These are phyloP conservation scores for Cantharis rustica DNA, from an alignment of 2,888 invertebrate species.

Conservation along the genomic window DNA sequence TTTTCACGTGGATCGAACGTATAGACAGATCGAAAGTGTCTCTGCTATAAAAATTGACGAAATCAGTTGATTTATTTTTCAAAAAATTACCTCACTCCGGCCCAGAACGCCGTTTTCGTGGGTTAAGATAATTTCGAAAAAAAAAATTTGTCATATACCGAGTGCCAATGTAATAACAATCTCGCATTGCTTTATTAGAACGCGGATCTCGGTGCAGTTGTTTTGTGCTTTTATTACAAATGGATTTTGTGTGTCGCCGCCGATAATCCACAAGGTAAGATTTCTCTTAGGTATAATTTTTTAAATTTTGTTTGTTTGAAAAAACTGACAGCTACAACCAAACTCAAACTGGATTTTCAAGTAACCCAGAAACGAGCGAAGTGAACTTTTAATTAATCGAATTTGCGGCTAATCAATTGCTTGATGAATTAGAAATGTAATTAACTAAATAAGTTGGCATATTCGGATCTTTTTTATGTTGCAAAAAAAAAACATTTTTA, in stretches of 20 bases:
- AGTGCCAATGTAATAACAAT: not conserved
- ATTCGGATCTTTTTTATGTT: no score
- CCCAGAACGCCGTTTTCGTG: not conserved
- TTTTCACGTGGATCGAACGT: slow-evolving; percentile 44
- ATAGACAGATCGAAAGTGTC: slow-evolving; percentile 47
- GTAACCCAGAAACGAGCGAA: not conserved
- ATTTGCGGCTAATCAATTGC: not conserved
- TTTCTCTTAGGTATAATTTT: not conserved
- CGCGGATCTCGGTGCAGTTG: not conserved
- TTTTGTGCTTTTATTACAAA: not conserved
- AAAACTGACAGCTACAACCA: not conserved
- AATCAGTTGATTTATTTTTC: slow-evolving; percentile 40
- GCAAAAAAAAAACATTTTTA: not conserved
- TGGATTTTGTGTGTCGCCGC: not conserved
- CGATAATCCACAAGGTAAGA: not conserved
- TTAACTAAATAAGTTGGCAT: not conserved
- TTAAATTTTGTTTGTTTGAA: not conserved
- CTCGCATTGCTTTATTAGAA: not conserved
- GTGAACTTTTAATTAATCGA: not conserved
- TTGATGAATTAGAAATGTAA: not conserved
- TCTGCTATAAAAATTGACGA: slow-evolving; percentile 48
- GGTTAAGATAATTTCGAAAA: not conserved
- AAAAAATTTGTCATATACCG: not conserved
- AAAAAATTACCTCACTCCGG: not conserved
- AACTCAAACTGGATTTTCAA: not conserved